Conservation (phyloP, 2,797 vertebrate genomes). For the Chiroxiphia lanceolata region DNA sequence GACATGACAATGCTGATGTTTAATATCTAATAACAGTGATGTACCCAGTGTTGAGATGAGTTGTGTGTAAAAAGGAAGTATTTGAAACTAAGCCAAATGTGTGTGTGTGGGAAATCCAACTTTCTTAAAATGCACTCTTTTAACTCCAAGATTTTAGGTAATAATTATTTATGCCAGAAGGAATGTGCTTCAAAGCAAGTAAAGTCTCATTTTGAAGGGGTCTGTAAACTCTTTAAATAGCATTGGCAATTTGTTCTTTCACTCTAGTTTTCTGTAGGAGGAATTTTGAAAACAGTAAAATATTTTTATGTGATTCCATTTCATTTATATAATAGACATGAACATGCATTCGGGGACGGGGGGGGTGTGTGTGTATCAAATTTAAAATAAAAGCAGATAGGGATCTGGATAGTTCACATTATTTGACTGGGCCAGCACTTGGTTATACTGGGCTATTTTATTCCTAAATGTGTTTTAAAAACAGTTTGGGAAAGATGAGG, state of each 20-base stretch:
- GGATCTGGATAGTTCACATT: neutral
- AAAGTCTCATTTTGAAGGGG: neutral
- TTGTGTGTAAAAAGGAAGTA: neutral
- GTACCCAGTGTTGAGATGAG: neutral
- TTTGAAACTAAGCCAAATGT: neutral
- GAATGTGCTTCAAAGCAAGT: conserved; percentile 17
- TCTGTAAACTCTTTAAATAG: conserved; percentile 10
- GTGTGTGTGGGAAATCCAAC: neutral
- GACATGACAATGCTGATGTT: neutral
- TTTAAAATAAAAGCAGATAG: neutral
- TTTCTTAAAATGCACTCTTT: neutral
- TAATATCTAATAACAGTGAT: neutral
- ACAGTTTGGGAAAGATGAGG: neutral
- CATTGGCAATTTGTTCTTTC: neutral
- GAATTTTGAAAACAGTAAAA: neutral
- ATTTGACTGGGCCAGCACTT: neutral
- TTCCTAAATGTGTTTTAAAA: neutral
- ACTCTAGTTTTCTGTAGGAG: neutral
- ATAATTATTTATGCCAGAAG: conserved; percentile 25
- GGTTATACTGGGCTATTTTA: neutral
- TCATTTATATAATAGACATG: neutral
- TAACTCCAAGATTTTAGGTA: conserved; percentile 10
- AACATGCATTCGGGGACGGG: neutral
- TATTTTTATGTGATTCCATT: neutral
- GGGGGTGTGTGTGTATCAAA: neutral